Percentiles rank a stretch among this genome's conserved stretches.
phyloP scores from a whole-genome alignment of 2,797 vertebrate genomes.

The Platalea minor region DNA sequence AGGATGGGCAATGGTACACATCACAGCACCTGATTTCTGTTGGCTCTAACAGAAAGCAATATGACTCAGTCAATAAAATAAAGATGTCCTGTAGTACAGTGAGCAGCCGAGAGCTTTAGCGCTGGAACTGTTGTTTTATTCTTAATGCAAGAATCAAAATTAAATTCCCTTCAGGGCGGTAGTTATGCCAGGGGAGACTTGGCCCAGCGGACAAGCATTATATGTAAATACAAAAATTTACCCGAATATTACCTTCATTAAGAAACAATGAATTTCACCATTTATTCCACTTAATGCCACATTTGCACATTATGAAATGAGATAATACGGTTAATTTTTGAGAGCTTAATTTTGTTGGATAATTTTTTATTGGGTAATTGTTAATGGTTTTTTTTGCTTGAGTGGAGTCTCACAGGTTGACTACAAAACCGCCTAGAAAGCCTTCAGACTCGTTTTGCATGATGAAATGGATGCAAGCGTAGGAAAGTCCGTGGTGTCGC shows the following conservation, averaged over 20 bases:
- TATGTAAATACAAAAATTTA: not conserved
- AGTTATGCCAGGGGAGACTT: not conserved
- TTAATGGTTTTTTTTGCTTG: not conserved
- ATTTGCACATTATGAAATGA: not conserved
- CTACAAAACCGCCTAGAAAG: not conserved
- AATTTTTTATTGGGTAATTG: not conserved
- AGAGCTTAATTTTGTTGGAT: not conserved
- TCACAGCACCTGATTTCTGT: not conserved
- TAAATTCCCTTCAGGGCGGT: not conserved
- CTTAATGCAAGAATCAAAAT: not conserved
- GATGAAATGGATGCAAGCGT: accelerated
- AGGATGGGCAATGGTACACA: not conserved
- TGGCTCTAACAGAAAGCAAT: not conserved
- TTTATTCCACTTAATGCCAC: not conserved
- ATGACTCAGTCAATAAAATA: not conserved
- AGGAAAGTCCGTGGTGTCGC: accelerated
- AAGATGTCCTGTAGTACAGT: not conserved
- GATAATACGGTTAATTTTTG: not conserved
- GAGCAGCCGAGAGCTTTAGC: not conserved
- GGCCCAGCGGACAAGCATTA: not conserved
- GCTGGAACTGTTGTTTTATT: not conserved
- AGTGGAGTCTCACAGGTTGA: not conserved
- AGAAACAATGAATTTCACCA: not conserved
- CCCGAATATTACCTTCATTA: not conserved
- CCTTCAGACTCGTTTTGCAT: not conserved